phyloP scores from a whole-genome alignment of 2,797 vertebrate genomes.

The Siniperca undulata region DNA sequence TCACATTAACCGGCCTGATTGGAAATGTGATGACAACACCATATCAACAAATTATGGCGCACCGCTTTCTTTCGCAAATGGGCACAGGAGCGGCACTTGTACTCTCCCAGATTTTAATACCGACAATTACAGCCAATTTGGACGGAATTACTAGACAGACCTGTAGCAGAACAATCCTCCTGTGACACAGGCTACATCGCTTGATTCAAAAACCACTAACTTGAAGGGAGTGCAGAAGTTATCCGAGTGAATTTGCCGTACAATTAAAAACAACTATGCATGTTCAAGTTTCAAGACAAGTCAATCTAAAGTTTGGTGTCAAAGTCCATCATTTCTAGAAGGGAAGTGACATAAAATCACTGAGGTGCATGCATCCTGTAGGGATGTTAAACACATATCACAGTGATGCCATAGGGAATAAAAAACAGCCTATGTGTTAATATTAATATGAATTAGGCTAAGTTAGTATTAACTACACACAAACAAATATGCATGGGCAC shows the following conservation, averaged over 20 bases:
- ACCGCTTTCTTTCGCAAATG: slow-evolving; percentile 92
- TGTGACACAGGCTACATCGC: slow-evolving; percentile 79
- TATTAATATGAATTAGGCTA: no score
- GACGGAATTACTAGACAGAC: slow-evolving; percentile 87
- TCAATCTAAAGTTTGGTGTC: slow-evolving; percentile 35
- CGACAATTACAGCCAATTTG: slow-evolving; percentile 98
- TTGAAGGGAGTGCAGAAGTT: slow-evolving; percentile 19
- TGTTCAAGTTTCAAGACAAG: slow-evolving; percentile 17
- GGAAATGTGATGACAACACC: slow-evolving; percentile 98
- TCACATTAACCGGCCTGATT: slow-evolving; percentile 95
- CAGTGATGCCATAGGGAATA: not conserved
- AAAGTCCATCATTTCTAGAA: not conserved
- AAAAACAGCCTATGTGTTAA: not conserved
- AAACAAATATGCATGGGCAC: no score
- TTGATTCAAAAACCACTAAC: slow-evolving; percentile 39
- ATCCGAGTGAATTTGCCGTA: no score
- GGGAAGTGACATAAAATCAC: not conserved
- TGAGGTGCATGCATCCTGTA: no score
- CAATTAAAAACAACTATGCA: slow-evolving; percentile 15
- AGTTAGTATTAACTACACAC: no score
- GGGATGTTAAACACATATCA: not conserved
- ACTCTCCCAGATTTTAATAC: slow-evolving; percentile 96
- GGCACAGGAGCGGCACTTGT: slow-evolving; percentile 93
- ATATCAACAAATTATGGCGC: slow-evolving; percentile 95
- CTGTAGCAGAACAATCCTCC: slow-evolving; percentile 83